phyloP scores from a whole-genome alignment of 30 jellyfish, hydroid and myxozoan species.

The Turritopsis rubra region DNA sequence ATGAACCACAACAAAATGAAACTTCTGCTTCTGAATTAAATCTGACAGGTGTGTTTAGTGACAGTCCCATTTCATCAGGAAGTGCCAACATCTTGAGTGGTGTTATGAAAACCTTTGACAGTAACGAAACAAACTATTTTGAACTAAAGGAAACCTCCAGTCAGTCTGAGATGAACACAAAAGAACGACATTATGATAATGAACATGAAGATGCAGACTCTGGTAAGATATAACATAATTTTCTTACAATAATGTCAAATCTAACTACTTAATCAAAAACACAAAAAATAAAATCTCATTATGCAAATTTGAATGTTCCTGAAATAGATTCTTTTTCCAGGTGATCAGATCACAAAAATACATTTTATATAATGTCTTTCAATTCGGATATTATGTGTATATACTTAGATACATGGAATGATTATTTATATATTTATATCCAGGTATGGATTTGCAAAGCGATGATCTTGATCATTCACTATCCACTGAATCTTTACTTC shows the following conservation, averaged over 20 bases:
- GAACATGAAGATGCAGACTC: neutral
- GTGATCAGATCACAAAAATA: too few species aligned
- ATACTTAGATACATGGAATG: neutral
- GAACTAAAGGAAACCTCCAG: too few species aligned
- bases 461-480: neutral
- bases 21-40: constrained; percentile 3
- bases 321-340: too few species aligned
- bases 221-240: neutral
- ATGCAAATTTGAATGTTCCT: too few species aligned
- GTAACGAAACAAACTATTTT: too few species aligned
- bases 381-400: too few species aligned
- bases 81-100: neutral
- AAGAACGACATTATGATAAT: neutral
- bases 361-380: too few species aligned
- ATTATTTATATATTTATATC: too few species aligned
- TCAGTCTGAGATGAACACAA: too few species aligned
- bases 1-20: neutral
- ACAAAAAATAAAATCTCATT: too few species aligned
- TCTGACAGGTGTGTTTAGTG: neutral
- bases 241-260: too few species aligned
- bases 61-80: constrained; percentile 2
- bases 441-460: constrained; percentile 8
- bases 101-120: neutral
- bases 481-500: neutral
- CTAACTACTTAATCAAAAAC: neutral